Evolutionary conservation across 2,888 invertebrate species (phyloP).

Genomic region (Erebia epiphron): DNA sequence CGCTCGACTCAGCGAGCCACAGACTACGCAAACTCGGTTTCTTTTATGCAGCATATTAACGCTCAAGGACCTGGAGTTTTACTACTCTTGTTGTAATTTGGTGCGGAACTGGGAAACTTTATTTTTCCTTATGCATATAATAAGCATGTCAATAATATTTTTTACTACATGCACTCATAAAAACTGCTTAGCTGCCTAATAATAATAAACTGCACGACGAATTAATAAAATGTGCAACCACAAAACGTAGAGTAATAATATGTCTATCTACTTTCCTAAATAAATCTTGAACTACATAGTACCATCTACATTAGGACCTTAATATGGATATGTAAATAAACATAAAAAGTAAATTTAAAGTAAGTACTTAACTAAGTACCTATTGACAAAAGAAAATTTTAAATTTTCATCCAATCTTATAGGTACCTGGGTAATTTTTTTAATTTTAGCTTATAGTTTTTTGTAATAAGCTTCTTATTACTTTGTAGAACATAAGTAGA

Average conservation of each 20-base stretch:
- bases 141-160: constrained; percentile 18
- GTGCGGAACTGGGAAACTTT: constrained; percentile 35
- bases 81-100: constrained; percentile 37
- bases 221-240: neutral
- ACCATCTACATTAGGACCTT: no score
- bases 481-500: no score
- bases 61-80: constrained; percentile 42
- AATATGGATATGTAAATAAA: no score
- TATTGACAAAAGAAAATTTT: no score
- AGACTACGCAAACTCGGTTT: constrained; percentile 63
- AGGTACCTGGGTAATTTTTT: no score
- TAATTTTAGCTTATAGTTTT: no score
- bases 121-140: constrained; percentile 32
- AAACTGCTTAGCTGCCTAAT: neutral
- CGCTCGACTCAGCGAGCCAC: constrained; percentile 58
- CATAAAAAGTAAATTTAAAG: no score
- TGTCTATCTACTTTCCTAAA: no score
- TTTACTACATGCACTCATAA: constrained; percentile 17
- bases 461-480: no score
- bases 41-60: constrained; percentile 43
- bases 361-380: no score
- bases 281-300: no score
- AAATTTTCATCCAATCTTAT: no score
- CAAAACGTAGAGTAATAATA: neutral
- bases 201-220: neutral